A percentile compares a stretch with the other conserved stretches of the same genome.
phyloP scores from a whole-genome alignment of 1,140 invertebrate genomes.

The Drosophila micromelanica region DNA sequence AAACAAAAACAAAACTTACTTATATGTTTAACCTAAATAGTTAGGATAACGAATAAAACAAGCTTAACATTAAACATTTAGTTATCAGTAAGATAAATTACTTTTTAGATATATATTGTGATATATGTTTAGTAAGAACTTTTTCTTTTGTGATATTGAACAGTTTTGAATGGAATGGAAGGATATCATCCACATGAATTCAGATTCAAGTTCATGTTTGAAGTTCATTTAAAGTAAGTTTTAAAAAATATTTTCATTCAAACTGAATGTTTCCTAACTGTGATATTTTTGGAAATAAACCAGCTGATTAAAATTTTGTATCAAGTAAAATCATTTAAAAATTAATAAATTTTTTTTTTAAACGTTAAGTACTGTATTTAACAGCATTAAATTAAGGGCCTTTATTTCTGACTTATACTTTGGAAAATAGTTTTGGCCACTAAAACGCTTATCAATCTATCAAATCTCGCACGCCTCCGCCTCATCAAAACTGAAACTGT shows the following conservation, averaged over 20 bases:
- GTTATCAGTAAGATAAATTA: background rate
- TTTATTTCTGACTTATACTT: background rate
- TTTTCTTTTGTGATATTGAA: slow-evolving; percentile 2
- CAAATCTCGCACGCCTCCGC: slow-evolving; percentile 63
- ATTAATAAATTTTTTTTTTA: too few species aligned
- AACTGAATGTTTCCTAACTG: background rate
- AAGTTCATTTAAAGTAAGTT: background rate
- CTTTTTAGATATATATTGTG: background rate
- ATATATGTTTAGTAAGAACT: background rate
- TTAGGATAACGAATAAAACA: slow-evolving; percentile 13
- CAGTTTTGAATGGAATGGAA: background rate
- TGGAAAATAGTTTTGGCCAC: slow-evolving; percentile 46
- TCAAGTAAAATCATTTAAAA: background rate
- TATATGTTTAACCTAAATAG: background rate
- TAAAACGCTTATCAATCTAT: slow-evolving; percentile 68
- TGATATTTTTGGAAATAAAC: background rate
- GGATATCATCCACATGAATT: background rate
- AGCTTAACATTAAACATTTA: background rate
- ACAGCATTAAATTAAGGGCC: too few species aligned
- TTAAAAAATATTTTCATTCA: background rate
- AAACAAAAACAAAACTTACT: background rate
- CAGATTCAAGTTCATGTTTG: too few species aligned
- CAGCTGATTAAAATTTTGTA: background rate
- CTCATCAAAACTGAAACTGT: slow-evolving; percentile 59
- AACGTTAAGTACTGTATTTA: too few species aligned